Percentiles rank a stretch among this genome's conserved stretches.
Conservation (phyloP, 2,888 invertebrate genomes). For the Drosophila meridionalis region DNA sequence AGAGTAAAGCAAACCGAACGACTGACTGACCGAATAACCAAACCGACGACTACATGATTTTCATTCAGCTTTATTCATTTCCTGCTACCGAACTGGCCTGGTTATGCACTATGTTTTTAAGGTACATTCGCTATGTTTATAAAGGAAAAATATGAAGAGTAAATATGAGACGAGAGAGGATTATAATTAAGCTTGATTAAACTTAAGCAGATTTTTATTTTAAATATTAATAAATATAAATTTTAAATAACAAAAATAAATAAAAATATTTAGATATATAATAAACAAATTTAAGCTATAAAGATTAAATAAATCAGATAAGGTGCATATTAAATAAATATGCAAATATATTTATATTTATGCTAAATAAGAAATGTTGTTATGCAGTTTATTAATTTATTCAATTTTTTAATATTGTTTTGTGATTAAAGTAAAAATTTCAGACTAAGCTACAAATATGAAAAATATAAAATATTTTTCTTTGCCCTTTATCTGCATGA, state of each 20-base stretch:
- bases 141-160: background rate
- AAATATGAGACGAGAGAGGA: background rate
- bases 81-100: constrained; percentile 70
- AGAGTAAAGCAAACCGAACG: constrained; percentile 51
- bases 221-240: background rate
- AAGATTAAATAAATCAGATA: background rate
- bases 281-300: background rate
- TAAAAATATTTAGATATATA: background rate
- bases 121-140: constrained; percentile 2
- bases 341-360: too few relatives aligned
- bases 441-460: background rate
- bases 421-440: background rate
- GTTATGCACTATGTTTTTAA: constrained; percentile 32
- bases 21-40: constrained; percentile 34
- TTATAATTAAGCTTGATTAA: background rate
- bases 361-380: too few relatives aligned
- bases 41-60: constrained; percentile 65
- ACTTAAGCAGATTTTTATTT: background rate
- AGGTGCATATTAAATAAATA: background rate
- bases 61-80: constrained; percentile 68
- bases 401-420: background rate
- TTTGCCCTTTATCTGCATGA: background rate
- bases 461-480: background rate
- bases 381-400: background rate
- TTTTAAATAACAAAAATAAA: background rate